Conservation (phyloP, 2,888 invertebrate genomes). For the Tetropium fuscum region DNA sequence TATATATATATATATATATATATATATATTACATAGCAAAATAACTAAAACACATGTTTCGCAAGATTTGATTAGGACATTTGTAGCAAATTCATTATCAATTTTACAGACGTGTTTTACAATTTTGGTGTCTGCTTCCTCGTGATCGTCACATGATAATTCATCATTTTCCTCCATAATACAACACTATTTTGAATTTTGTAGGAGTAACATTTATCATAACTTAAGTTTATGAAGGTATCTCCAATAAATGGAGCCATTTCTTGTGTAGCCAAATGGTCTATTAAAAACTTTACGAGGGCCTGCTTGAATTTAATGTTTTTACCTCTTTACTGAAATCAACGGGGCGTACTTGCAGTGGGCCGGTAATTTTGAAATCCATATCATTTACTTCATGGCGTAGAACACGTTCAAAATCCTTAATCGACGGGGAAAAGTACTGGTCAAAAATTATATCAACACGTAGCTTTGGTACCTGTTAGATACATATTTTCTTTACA, state of each 20-base stretch:
- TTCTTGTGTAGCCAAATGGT: conserved; percentile 46
- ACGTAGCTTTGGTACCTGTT: no score
- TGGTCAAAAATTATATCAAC: conserved; percentile 42
- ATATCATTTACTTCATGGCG: conserved; percentile 35
- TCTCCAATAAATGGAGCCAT: conserved; percentile 44
- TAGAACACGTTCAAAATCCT: conserved; percentile 44
- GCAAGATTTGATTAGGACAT: conserved; percentile 41
- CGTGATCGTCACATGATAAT: conserved; percentile 44
- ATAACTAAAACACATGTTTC: conserved; percentile 47
- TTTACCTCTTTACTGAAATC: conserved; percentile 34
- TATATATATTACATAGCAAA: no score
- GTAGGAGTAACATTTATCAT: conserved; percentile 42
- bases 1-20: no score
- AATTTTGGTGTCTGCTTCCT: conserved; percentile 40
- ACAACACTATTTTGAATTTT: conserved; percentile 37
- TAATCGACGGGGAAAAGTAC: conserved; percentile 47
- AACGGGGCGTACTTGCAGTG: conserved; percentile 31
- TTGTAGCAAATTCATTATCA: conserved; percentile 24
- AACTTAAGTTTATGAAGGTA: conserved; percentile 42
- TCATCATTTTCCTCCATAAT: conserved; percentile 8
- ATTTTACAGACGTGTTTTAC: conserved; percentile 29
- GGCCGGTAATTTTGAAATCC: conserved; percentile 30
- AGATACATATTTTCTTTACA: no score
- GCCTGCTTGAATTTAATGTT: conserved; percentile 42
- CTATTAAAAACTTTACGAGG: conserved; percentile 48